Conservation (phyloP, 2,797 vertebrate species). For the Tragelaphus oryx region DNA sequence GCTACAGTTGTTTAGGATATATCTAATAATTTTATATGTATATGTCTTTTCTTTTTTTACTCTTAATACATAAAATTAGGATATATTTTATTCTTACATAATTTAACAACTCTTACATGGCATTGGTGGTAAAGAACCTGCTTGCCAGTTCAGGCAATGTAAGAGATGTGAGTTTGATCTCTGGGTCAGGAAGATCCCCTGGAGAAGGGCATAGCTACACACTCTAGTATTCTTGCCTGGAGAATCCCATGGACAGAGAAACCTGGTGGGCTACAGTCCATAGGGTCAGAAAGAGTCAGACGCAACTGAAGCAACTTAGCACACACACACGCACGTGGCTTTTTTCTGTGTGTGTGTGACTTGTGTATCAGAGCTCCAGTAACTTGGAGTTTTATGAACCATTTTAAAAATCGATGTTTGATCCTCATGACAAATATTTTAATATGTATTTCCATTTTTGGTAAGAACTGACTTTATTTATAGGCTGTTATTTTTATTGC, state of each 20-base stretch:
- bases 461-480: slow-evolving; percentile 45
- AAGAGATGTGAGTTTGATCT: not conserved
- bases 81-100: not conserved
- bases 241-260: not conserved
- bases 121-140: not conserved
- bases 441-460: slow-evolving; percentile 47
- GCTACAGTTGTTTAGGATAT: not conserved
- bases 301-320: not conserved
- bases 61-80: not conserved
- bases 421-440: slow-evolving; percentile 53
- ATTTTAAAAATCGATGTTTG: slow-evolving; percentile 43
- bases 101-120: not conserved
- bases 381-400: slow-evolving; percentile 9
- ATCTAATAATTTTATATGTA: not conserved
- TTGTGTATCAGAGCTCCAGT: slow-evolving; percentile 21
- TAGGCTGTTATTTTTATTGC: slow-evolving; percentile 55
- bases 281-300: not conserved
- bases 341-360: not conserved
- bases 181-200: not conserved
- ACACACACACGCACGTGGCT: not conserved
- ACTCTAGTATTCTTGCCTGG: not conserved
- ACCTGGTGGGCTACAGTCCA: not conserved
- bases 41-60: not conserved
- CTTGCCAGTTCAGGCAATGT: accelerated
- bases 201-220: not conserved